A percentile compares a stretch with the other conserved stretches of the same genome.
Evolutionary conservation across 2,888 invertebrate species (phyloP).

Genomic region (Ecliptopera silaceata): DNA sequence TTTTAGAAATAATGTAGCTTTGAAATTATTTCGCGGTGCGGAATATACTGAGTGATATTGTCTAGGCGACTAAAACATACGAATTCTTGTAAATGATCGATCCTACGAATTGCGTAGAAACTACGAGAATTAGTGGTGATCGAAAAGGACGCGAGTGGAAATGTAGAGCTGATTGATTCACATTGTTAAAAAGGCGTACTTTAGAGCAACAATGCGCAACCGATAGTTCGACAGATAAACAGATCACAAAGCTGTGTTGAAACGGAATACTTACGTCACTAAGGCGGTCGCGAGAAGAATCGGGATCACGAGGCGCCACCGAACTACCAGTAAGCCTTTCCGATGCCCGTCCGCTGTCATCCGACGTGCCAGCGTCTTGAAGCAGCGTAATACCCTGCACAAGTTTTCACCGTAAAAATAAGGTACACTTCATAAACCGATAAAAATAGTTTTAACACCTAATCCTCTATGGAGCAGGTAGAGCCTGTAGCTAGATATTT

Average conservation of each 20-base stretch:
- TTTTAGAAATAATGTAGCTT: not conserved
- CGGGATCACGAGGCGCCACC: slow-evolving; percentile 89
- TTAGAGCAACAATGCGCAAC: slow-evolving; percentile 28
- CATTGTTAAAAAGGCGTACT: slow-evolving; percentile 1
- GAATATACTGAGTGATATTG: not conserved
- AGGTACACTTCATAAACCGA: slow-evolving; percentile 46
- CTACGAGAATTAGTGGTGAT: not conserved
- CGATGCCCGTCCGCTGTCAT: slow-evolving; percentile 92
- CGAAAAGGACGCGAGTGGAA: slow-evolving; percentile 11
- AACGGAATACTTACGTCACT: slow-evolving; percentile 88
- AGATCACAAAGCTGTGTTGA: slow-evolving; percentile 28
- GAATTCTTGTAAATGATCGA: not conserved
- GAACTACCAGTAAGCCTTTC: slow-evolving; percentile 91
- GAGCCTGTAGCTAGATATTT: slow-evolving; percentile 59
- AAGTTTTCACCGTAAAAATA: slow-evolving; percentile 51
- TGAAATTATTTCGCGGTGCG: not conserved
- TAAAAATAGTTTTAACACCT: slow-evolving; percentile 39
- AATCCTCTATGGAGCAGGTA: slow-evolving; percentile 49
- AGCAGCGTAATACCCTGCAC: slow-evolving; percentile 88
- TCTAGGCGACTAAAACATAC: not conserved
- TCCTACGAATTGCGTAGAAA: not conserved
- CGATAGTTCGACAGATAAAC: slow-evolving; percentile 31
- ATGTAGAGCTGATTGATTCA: slow-evolving; percentile 15
- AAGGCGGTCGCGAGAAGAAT: slow-evolving; percentile 92
- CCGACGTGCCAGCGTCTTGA: slow-evolving; percentile 92